A percentile compares a stretch with the other conserved stretches of the same genome.
These are phyloP conservation scores for Bursaphelenchus okinawaensis DNA, from an alignment of 2,888 invertebrate genomes.

Conservation along the genomic window DNA sequence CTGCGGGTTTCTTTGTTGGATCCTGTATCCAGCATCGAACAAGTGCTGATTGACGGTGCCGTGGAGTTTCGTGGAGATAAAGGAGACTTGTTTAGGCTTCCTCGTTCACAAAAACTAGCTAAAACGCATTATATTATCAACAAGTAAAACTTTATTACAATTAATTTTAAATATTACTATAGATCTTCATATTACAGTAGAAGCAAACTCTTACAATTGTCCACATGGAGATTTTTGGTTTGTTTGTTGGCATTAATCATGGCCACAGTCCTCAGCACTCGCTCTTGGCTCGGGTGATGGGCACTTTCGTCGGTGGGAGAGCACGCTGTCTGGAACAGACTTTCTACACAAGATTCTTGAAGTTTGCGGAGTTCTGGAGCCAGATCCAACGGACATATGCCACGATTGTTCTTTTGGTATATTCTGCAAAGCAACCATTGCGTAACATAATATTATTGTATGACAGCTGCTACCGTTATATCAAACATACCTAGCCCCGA, in stretches of 20 bases:
- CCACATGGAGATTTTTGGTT: slow-evolving; percentile 41
- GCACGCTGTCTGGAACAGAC: slow-evolving; percentile 39
- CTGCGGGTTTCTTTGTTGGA: slow-evolving; percentile 37
- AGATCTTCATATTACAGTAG: not conserved
- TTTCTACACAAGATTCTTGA: slow-evolving; percentile 60
- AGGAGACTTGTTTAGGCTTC: slow-evolving; percentile 43
- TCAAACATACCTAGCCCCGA: slow-evolving; percentile 50
- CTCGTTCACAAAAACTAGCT: slow-evolving; percentile 24
- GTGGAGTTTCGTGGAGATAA: slow-evolving; percentile 57
- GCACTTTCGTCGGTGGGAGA: slow-evolving; percentile 15
- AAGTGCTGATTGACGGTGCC: slow-evolving; percentile 51
- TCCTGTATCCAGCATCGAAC: slow-evolving; percentile 47
- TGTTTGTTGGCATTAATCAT: slow-evolving; percentile 30
- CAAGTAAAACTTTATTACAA: too few species aligned
- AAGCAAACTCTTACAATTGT: slow-evolving; percentile 32
- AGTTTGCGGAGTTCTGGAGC: slow-evolving; percentile 62
- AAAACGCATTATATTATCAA: too few species aligned
- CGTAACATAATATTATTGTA: not conserved
- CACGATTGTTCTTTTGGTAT: slow-evolving; percentile 60
- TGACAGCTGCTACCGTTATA: too few species aligned
- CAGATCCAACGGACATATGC: slow-evolving; percentile 63
- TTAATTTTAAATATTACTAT: not conserved
- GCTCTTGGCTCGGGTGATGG: slow-evolving; percentile 22
- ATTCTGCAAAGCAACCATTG: slow-evolving; percentile 38
- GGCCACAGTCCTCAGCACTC: slow-evolving; percentile 20